Percentiles rank a stretch among this genome's conserved stretches.
Evolutionary conservation across 2,113 vertebrate genomes (phyloP).

Genomic region (Alligator sinensis): DNA sequence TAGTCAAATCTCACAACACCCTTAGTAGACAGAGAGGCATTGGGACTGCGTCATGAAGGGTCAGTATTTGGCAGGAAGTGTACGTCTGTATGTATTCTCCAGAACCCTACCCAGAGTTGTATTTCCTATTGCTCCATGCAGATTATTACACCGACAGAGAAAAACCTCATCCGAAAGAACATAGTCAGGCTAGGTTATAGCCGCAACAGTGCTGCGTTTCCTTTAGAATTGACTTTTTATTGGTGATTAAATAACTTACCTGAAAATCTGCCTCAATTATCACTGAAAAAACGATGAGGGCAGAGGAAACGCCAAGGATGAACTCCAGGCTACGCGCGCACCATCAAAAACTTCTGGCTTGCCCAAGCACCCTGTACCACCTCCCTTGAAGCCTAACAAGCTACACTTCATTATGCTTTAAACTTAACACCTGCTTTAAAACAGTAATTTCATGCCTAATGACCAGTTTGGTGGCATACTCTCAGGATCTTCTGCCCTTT

Average conservation of each 20-base stretch:
- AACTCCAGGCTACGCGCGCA: not conserved
- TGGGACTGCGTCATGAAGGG: not conserved
- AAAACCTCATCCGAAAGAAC: not conserved
- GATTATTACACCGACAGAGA: fast-evolving
- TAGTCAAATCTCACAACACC: not conserved
- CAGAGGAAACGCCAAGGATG: not conserved
- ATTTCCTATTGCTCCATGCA: not conserved
- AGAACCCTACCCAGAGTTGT: not conserved
- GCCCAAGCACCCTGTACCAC: no score
- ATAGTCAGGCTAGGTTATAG: not conserved
- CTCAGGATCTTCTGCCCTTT: conserved; percentile 33
- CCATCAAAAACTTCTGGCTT: no score
- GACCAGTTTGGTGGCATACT: not conserved
- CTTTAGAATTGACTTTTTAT: not conserved
- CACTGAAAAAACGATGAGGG: not conserved
- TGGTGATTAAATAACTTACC: not conserved
- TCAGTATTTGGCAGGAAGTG: fast-evolving
- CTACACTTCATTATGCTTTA: not conserved
- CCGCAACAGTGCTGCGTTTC: not conserved
- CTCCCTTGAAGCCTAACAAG: no score
- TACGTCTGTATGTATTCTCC: fast-evolving
- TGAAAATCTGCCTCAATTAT: not conserved
- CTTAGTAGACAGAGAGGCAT: not conserved
- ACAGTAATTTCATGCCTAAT: conserved; percentile 31
- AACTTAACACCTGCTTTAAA: not conserved